Evolutionary conservation across 2,797 vertebrate genomes (phyloP), one percentile per base, ranked within the genome.

Genomic region (Sphenopsis melanotis): DNA sequence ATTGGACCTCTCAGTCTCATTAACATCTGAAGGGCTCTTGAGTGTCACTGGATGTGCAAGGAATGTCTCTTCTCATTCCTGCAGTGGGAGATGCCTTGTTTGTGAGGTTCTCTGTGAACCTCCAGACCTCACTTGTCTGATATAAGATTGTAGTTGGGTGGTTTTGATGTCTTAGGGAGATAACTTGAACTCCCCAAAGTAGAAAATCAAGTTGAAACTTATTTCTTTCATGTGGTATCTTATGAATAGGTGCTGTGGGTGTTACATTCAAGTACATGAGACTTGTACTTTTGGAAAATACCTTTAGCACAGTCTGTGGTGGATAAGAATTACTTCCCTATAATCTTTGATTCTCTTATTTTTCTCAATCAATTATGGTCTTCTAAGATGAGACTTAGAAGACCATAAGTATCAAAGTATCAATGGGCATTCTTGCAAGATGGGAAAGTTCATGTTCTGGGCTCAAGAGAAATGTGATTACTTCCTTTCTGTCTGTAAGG

Each of bases 191-290:
- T 88, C 77, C 36, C 63, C 41, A 65, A 42, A 90, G 93, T 49
- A 76, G 80, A 95, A 96, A 92, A 93, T 93, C 86, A 96, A 88
- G 86, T 91, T 89, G 83, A 90, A 96, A 96, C 74, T 72, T 79
- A 77, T 76, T 94, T 91, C 92, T 95, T 96, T 96, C 63, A 90
- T 96, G 95, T 96, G 93, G 88, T 76, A 13, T 30, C 83, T 86
- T 72, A 76, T 10, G 47, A 92, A 78, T 70, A 79, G 37, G 36
- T 81, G 50, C 52, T 93, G 66, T 92, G 84, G 91, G 76, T 91
- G 79, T 88, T 96, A 32, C 1, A 0, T 83, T 80, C 44, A 63
- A 84, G 66, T 56, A 37, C 24, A 36, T 0, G 6, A 94, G 71
- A 72, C 39, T 72, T 46, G 17, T 83, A 36, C 74, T 72, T 92